These are phyloP conservation scores for Albula glossodonta DNA, from an alignment of 2,113 vertebrate genomes.

Conservation along the genomic window DNA sequence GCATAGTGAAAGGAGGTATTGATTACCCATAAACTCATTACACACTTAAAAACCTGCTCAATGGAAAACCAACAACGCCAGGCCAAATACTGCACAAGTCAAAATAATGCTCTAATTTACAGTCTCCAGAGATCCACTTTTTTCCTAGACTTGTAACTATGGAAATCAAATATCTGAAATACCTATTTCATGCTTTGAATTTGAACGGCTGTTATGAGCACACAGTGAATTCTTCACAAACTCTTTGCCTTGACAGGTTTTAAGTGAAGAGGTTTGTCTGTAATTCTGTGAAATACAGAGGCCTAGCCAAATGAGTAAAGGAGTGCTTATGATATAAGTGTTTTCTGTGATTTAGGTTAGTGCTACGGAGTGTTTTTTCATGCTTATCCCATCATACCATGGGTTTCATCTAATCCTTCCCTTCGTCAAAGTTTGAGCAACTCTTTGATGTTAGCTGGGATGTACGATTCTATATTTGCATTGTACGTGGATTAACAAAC, in stretches of 20 bases:
- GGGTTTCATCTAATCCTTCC: background rate
- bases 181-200: constrained; percentile 71
- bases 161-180: constrained; percentile 72
- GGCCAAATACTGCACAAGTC: constrained; percentile 47
- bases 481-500: too few relatives aligned
- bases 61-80: constrained; percentile 37
- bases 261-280: background rate
- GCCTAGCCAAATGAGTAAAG: background rate
- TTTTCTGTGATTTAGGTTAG: background rate
- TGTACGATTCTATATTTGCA: background rate
- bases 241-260: background rate
- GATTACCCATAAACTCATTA: constrained; percentile 65
- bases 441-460: background rate
- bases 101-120: constrained; percentile 27
- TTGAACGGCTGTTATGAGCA: background rate
- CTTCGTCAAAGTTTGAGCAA: background rate
- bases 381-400: background rate
- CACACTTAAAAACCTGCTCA: constrained; percentile 21
- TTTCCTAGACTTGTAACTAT: constrained; percentile 58
- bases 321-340: background rate
- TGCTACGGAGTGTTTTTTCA: background rate
- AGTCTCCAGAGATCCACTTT: background rate
- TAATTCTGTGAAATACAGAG: too few relatives aligned
- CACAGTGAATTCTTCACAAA: background rate
- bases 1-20: constrained; percentile 35